These are phyloP conservation scores for Pempheris klunzingeri DNA, from an alignment of 2,797 vertebrate species.

Conservation along the genomic window DNA sequence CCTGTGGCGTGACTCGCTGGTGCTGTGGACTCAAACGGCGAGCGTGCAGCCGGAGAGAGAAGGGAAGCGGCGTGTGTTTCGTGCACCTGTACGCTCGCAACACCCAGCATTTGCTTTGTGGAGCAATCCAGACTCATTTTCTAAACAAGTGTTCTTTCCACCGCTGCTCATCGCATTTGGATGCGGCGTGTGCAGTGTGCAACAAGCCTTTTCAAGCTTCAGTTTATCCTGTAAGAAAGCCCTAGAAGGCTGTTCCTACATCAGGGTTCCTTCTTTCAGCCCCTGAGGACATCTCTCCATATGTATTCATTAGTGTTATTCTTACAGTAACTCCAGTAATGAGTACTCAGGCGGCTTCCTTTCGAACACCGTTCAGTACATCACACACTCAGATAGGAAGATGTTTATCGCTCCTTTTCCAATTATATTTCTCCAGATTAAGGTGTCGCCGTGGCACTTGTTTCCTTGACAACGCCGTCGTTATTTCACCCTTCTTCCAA, in stretches of 20 bases:
- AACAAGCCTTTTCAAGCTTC: conserved; percentile 47
- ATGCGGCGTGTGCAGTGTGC: neutral
- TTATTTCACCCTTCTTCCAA: conserved; percentile 77
- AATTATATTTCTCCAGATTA: conserved; percentile 86
- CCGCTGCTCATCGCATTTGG: conserved; percentile 45
- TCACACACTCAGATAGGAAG: conserved; percentile 76
- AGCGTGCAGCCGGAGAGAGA: neutral
- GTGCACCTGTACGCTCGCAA: conserved; percentile 59
- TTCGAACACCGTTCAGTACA: conserved; percentile 63
- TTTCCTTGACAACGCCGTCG: conserved; percentile 85
- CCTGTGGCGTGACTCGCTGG: conserved; percentile 44
- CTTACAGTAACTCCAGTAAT: conserved; percentile 75
- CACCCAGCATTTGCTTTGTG: conserved; percentile 53
- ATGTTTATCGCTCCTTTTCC: conserved; percentile 83
- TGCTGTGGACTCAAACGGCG: conserved; percentile 45
- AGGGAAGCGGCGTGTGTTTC: conserved; percentile 20
- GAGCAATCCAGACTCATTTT: conserved; percentile 42
- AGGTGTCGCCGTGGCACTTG: conserved; percentile 80
- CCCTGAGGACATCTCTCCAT: conserved; percentile 52
- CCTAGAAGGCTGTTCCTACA: conserved; percentile 44
- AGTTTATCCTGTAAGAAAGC: conserved; percentile 41
- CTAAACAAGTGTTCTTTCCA: conserved; percentile 44
- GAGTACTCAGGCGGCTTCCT: conserved; percentile 71
- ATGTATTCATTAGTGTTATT: conserved; percentile 77
- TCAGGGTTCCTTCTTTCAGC: conserved; percentile 39